Base-by-base conservation (phyloP, 2,113 vertebrate genomes). In the Condylura cristata region DNA sequence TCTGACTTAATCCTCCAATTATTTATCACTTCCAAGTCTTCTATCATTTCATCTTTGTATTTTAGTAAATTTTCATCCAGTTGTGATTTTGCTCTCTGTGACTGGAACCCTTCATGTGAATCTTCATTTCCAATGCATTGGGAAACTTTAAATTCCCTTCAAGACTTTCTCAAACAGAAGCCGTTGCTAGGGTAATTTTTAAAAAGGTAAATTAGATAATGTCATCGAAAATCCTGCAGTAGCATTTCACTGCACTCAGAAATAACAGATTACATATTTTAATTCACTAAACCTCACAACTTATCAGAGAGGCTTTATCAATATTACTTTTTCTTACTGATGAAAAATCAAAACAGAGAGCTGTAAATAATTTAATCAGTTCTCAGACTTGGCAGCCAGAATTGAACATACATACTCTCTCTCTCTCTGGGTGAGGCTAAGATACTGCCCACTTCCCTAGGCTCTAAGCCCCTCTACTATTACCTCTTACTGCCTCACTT, bases 11-110 rank as follows among this genome's bases (percentile, higher is more conserved):
- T 63, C 53, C 32, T 22, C 11, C 72, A 60, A 44, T 83, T 46
- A 56, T 60, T 89, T 22, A 48, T 74, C 30, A 78, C 22, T 88
- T 94, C 11, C 58, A 44, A 66, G 20, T 74, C 17, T 60, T 85
- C 13, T 9, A 53, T n/a, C 46, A 72, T 20, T 88, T 91, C 65
- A 37, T 87, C 53, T 56, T 30, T 56, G 18, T 56, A 20, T 56
- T 56, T 56, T 22, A 56, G 6, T 9, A 89, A 92, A 89, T 75
- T 94, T 92, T 80, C 74, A 84, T 8, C n/a, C 24, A 22, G 63
- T 72, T 78, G 87, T 70, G 18, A 84, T 66, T 85, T 89, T 92
- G 56, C 46, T 91, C 72, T 84, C 37, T 46, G 48, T 83, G 53
- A 83, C 37, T 90, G 44, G 30, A 32, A 87, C 8, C n/a, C 17